Base-by-base conservation (phyloP, 2,888 invertebrate species). In the Amorpha juglandis region DNA sequence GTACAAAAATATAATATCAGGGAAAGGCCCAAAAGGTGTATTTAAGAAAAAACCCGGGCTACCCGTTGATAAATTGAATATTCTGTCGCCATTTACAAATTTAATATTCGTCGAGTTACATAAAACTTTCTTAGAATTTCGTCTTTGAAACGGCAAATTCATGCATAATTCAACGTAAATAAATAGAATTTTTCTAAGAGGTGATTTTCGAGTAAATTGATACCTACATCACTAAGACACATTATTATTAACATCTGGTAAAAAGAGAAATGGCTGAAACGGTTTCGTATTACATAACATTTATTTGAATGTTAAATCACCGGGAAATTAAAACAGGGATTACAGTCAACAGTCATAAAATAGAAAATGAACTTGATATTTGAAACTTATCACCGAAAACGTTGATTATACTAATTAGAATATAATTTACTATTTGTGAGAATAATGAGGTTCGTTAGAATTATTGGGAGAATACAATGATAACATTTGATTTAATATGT, bases 61-160 rank as follows among this genome's bases (percentile, higher is more conserved):
- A 69, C 70, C 74, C 71, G 69, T 70, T 73, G 69, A 73, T 71
- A 75, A 78, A 79, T 78, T 78, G 74, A 78, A 80, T 82, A 78
- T 78, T 79, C 76, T 73, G 71, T 72, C 74, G 69, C 68, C 73
- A 77, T 76, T 78, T 75, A 66, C 69, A 75, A 77, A 78, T 78
- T 79, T 77, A 78, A 82, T 83, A 78, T 78, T 81, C 76, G 65
- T 63, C 62, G 73, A 70, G 73, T 73, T 74, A 71, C 74, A 67
- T 72, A 68, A 69, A 77, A 77, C 70, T 76, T 76, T 74, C 70
- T 71, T 71, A 74, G 71, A 74, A 75, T 77, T 73, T 73, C 68
- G 66, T 72, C 71, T 76, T 71, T 67, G 64, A 71, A 74, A 70
- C 70, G 75, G 65, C 68, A 67, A 70, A 71, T 69, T 77, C 72